Evolutionary conservation across 1,140 invertebrate genomes (phyloP).

Genomic region (Sitobion miscanthi): DNA sequence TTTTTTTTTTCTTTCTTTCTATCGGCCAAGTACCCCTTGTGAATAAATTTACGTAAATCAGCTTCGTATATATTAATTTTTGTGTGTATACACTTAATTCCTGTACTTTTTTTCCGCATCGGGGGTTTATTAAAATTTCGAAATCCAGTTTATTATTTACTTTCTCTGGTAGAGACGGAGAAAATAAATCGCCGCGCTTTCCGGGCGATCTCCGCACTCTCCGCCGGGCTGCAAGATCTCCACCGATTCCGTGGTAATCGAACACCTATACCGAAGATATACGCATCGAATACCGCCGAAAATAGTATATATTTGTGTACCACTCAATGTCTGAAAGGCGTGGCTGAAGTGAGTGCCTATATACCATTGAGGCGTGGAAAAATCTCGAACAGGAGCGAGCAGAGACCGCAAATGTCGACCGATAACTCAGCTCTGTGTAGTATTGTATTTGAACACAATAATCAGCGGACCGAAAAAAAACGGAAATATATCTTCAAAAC

Average conservation of each 20-base stretch:
- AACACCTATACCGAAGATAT: neutral
- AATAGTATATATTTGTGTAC: neutral
- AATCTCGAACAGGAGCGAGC: neutral
- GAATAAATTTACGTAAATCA: conserved; percentile 57
- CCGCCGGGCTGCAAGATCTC: neutral
- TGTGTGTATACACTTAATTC: conserved; percentile 56
- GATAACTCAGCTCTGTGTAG: neutral
- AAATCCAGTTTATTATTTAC: conserved; percentile 53
- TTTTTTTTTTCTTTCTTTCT: conserved; percentile 41
- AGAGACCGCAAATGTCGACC: neutral
- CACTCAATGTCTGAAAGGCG: neutral
- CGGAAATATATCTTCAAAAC: neutral
- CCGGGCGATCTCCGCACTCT: neutral
- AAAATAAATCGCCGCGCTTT: conserved; percentile 14
- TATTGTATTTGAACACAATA: neutral
- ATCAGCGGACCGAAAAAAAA: neutral
- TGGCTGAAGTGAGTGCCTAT: too few species aligned
- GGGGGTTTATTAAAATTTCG: conserved; percentile 52
- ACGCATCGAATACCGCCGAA: neutral
- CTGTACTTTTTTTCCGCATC: conserved; percentile 30
- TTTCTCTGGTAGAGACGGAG: neutral
- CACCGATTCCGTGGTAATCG: neutral
- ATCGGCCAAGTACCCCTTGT: conserved; percentile 49
- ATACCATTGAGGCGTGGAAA: neutral
- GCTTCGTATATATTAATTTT: conserved; percentile 56